Percentiles rank a stretch among this genome's conserved stretches.
These are phyloP conservation scores for Caenorhabditis zanzibari DNA, from an alignment of 2,888 invertebrate species.

Conservation along the genomic window DNA sequence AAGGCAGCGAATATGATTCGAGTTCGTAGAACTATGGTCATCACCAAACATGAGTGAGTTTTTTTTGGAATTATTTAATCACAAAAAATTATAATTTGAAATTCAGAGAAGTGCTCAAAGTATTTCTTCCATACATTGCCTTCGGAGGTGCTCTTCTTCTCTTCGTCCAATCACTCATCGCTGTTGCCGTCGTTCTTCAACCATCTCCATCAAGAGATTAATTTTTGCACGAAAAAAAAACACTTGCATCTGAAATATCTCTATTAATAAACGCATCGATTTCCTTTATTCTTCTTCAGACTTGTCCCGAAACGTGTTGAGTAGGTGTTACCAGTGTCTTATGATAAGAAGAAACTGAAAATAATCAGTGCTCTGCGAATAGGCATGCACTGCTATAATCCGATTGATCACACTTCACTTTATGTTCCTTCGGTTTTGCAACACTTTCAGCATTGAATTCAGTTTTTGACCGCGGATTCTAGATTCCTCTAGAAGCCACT, in stretches of 20 bases:
- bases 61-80: too few relatives aligned
- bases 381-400: constrained; percentile 34
- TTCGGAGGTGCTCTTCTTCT: constrained; percentile 23
- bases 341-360: constrained; percentile 16
- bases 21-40: constrained; percentile 20
- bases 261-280: constrained; percentile 4
- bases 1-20: not conserved
- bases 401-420: constrained; percentile 58
- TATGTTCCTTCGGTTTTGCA: constrained; percentile 36
- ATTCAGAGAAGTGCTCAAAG: constrained; percentile 35
- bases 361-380: constrained; percentile 41
- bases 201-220: not conserved
- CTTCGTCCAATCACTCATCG: constrained; percentile 29
- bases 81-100: too few relatives aligned
- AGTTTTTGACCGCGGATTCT: not conserved
- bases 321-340: constrained; percentile 3
- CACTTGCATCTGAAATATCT: not conserved
- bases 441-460: not conserved
- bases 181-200: not conserved
- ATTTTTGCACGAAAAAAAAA: not conserved
- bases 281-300: not conserved
- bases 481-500: too few relatives aligned
- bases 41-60: constrained; percentile 24
- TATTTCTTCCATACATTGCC: constrained; percentile 32
- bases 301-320: not conserved